Percentiles rank a stretch among this genome's conserved stretches.
These are phyloP conservation scores for Talpa occidentalis DNA, from an alignment of 2,113 vertebrate genomes.

Conservation along the genomic window DNA sequence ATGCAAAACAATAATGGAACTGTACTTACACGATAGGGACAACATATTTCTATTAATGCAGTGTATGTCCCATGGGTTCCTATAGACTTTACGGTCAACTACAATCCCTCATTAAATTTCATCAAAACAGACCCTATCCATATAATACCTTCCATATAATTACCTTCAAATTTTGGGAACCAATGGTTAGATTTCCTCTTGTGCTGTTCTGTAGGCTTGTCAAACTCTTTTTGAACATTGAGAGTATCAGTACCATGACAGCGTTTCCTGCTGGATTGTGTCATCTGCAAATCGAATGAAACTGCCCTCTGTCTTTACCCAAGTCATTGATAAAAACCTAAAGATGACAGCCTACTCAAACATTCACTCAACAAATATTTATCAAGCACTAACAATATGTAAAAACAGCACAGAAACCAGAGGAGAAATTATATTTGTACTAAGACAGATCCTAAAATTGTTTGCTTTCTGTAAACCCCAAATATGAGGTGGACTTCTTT, in stretches of 20 bases:
- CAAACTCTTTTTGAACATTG: neutral
- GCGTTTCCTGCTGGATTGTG: neutral
- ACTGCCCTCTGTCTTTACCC: neutral
- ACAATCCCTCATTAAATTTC: neutral
- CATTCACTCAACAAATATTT: conserved; percentile 13
- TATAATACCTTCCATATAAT: fast-evolving
- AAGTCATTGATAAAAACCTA: neutral
- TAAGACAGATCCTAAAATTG: neutral
- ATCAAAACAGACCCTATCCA: neutral
- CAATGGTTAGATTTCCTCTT: neutral
- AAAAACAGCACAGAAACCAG: neutral
- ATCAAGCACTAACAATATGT: neutral
- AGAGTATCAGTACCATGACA: neutral
- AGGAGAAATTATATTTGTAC: neutral
- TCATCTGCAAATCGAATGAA: neutral
- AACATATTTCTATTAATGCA: fast-evolving
- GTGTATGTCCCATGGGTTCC: neutral
- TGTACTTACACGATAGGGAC: neutral
- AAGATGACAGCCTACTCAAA: neutral
- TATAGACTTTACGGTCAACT: neutral
- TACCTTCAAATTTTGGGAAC: neutral
- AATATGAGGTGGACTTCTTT: neutral
- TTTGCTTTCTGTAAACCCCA: neutral
- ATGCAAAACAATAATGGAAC: neutral
- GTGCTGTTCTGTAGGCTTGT: neutral